Base-by-base conservation (phyloP, 1,140 invertebrate genomes). In the Drosophila oshimai region DNA sequence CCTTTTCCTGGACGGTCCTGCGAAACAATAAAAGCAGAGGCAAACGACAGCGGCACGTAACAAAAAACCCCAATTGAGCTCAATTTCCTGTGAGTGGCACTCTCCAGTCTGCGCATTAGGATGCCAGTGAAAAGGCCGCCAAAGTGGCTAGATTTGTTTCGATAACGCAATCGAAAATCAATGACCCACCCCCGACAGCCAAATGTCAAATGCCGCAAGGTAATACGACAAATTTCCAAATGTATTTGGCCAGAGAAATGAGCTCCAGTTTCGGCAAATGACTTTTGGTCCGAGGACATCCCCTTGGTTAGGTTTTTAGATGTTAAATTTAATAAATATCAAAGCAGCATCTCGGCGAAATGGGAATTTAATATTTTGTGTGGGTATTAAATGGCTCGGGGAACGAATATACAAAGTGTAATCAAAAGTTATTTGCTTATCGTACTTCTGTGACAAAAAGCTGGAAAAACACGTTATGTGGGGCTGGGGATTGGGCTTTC, bases 271-370 rank as follows among this genome's bases (percentile, higher is more conserved):
- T 80, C 74, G 42, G 33, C 29, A 65, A 67, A 50, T 65, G 61
- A 24, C 61, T 62, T 37, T 47, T 18, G 18, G 41, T 36, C 17
- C 17, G 24, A 15, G 22, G 36, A 3, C n/a, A 34, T 34, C n/a
- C 45, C 42, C 13, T 24, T 39, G 36, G 20, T 36, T 24, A 36
- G 36, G 20, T 36, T 29, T 39, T 47, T 64, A 46, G 58, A 74
- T 74, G 55, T 64, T 80, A 79, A 79, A 79, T 80, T 79, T 79
- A 80, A 79, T 79, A 79, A 79, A 79, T 75, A 71, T 71, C 50
- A 50, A 29, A 79, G 51, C 72, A 71, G 76, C 57, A 58, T 33
- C 36, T 39, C 70, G 36, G 4, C 24, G 26, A 28, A 49, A 62
- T 22, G 51, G 75, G 51, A 60, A 77, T 68, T 55, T 74, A 51